Base-by-base conservation (phyloP, 2,113 vertebrate species). In the Lophura nycthemera region DNA sequence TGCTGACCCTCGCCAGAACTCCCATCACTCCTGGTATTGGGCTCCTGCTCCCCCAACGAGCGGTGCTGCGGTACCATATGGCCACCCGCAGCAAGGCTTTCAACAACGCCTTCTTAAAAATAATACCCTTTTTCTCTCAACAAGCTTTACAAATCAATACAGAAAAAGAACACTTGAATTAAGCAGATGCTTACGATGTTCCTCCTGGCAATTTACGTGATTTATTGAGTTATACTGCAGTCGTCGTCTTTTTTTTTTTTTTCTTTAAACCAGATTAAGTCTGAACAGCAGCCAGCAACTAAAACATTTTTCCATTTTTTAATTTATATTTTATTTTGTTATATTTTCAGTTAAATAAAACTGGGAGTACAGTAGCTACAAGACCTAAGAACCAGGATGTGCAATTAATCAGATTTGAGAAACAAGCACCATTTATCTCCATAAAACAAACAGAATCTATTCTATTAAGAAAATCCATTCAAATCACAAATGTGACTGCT, bases 401-500 rank as follows among this genome's bases (percentile, higher is more conserved):
- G 21, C 80, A 87, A 94, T 95, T 82, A 85, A 88, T 83, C 73
- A 96, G 83, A 94, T 75, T 89, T 86, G 54, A 92, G 89, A 85
- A 66, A 60, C 45, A 87, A 71, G 71, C 47, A 78, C 60, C 88
- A 65, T 91, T 63, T 93, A 92, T 84, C 96, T 86, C 88, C 83
- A 91, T 84, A 77, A 88, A 93, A 43, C 48, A 66, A 82, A 93
- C 36, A 92, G 61, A 88, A 82, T 85, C 91, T 92, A 71, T 91
- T 67, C 71, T 92, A 94, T 96, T 96, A 94, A 93, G 82, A 90
- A 94, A 96, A 89, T 93, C 77, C 71, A 86, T 96, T 97, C 95
- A 96, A 95, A 92, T 95, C 86, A 80, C 85, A 97, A 97, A 97
- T 96, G 94, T 86, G 90, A 97, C 94, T 96, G 94, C 96, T 93